Evolutionary conservation across 2,113 vertebrate species (phyloP), one percentile per base, ranked within the genome.

Genomic region (Okapia johnstoni): DNA sequence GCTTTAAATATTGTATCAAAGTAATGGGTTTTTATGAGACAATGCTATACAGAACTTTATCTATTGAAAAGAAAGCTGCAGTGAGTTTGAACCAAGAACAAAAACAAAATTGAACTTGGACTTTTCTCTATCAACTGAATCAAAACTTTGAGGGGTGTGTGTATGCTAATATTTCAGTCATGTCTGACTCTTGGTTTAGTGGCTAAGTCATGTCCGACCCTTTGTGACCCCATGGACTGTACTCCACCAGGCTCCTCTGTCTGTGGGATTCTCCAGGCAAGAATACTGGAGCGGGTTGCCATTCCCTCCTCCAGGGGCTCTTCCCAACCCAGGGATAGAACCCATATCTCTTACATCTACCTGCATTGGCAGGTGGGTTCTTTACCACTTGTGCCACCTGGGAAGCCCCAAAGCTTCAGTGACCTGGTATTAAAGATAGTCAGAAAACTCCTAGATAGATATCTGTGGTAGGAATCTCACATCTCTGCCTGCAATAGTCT

Each of bases 211-310:
- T 14, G 23, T 26, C 36, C 7, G 11, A 43, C 12, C 4, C 70
- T 26, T 40, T 1, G 6, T 4, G 40, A 43, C 3, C 0, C 3
- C 17, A 4, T 25, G 40, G 3, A 76, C 23, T 76, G 11, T 13
- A 26, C 2, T 40, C 7, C 12, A 2, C 70, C 23, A 76, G 66
- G 12, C 70, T 76, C 12, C 40, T 26, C 70, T 43, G 23, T 26
- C 12, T 23, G 2, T 43, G 6, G 21, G 36, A 5, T 23, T 43
- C 40, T 76, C 23, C 23, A 14, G 70, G n/a, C 66, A 40, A 73
- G n/a, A 40, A 40, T 26, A 13, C 36, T 43, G 12, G 1, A 76
- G 70, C 0, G 1, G 13, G 12, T 43, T 43, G 70, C 36, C 70
- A 26, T 26, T 40, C 28, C 36, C 70, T 76, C 70, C 70, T 43